A percentile compares a stretch with the other conserved stretches of the same genome.
Conservation (phyloP, 2,888 invertebrate species). For the Oscheius sp. region DNA sequence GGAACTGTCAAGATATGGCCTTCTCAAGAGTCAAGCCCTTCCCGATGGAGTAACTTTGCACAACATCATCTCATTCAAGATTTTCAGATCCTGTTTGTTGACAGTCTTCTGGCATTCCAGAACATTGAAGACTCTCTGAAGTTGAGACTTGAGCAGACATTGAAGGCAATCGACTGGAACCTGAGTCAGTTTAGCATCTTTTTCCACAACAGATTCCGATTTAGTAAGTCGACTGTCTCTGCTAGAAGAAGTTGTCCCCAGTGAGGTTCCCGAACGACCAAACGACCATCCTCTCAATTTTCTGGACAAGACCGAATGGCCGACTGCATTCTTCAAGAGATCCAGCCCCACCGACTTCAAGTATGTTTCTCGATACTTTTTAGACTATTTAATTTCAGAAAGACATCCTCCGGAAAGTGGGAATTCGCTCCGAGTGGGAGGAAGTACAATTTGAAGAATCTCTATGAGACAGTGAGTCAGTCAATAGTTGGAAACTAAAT, state of each 20-base stretch:
- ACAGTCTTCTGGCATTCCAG: constrained; percentile 55
- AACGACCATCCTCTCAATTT: constrained; percentile 45
- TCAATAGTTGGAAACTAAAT: neutral
- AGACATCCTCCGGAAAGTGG: constrained; percentile 15
- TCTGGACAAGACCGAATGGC: constrained; percentile 45
- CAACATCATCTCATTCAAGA: neutral
- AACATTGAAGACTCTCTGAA: constrained; percentile 54
- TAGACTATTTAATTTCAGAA: constrained; percentile 2
- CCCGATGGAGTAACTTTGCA: constrained; percentile 38
- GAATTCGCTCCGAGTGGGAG: constrained; percentile 27
- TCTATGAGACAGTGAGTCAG: constrained; percentile 37
- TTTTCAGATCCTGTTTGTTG: constrained; percentile 57
- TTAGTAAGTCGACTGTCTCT: constrained; percentile 9
- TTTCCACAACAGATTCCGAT: neutral
- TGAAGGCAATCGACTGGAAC: constrained; percentile 46
- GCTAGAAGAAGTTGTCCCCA: neutral
- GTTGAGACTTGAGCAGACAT: constrained; percentile 30
- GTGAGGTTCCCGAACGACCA: neutral
- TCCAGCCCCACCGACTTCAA: constrained; percentile 23
- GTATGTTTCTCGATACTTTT: neutral
- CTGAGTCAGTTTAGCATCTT: constrained; percentile 36
- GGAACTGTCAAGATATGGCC: constrained; percentile 53
- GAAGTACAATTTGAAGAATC: constrained; percentile 38
- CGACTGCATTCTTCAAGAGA: constrained; percentile 50
- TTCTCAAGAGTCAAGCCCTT: constrained; percentile 39